phyloP scores from a whole-genome alignment of 2,113 vertebrate genomes.

The Catharus minimus region DNA sequence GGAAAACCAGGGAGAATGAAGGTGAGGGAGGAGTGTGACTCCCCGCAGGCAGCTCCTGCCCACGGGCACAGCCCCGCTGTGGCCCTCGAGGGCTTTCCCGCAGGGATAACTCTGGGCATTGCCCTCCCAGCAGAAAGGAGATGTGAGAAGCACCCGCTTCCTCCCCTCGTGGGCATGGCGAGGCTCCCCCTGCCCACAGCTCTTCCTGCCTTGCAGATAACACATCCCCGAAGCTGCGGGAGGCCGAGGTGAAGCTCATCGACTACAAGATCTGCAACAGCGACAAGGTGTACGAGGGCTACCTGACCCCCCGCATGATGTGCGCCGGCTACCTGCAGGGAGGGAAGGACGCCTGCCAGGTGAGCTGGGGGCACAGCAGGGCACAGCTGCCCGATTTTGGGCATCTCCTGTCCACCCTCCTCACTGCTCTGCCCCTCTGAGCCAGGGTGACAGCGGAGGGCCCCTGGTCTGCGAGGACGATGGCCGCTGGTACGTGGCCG shows the following conservation, averaged over 20 bases:
- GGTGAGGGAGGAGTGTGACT: constrained; percentile 35
- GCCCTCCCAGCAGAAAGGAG: neutral
- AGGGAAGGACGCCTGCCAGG: constrained; percentile 92
- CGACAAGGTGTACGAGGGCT: constrained; percentile 72
- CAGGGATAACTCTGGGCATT: neutral
- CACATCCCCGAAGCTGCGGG: constrained; percentile 78
- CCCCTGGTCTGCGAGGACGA: constrained; percentile 84
- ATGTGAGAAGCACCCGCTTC: neutral
- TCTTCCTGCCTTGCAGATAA: constrained; percentile 64
- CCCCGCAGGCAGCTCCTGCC: neutral
- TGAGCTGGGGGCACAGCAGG: neutral
- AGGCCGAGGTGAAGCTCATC: constrained; percentile 84
- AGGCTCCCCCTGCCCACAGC: neutral
- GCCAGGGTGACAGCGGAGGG: constrained; percentile 92
- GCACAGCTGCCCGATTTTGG: rapidly evolving
- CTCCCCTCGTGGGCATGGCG: neutral
- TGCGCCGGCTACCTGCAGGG: constrained; percentile 87
- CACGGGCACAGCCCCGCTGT: neutral
- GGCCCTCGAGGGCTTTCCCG: rapidly evolving
- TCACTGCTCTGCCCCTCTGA: neutral
- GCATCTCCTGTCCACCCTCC: neutral
- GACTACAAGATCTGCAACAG: constrained; percentile 79
- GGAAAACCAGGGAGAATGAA: constrained; percentile 75
- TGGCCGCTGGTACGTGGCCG: constrained; percentile 80
- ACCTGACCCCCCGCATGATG: constrained; percentile 84